phyloP scores from a whole-genome alignment of 2,888 invertebrate species.

The Patella pellucida region DNA sequence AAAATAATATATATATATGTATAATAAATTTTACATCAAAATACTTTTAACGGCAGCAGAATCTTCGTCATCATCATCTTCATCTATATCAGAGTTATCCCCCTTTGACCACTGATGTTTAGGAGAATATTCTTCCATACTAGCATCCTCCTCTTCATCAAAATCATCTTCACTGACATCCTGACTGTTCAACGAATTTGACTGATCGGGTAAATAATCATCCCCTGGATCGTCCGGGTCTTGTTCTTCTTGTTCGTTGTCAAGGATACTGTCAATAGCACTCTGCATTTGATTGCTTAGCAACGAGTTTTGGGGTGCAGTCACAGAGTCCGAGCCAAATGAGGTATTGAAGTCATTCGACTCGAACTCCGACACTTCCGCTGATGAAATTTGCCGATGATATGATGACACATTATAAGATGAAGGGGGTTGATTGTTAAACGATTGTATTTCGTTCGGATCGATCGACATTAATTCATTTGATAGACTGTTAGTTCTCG shows the following conservation, averaged over 20 bases:
- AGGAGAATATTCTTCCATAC: no score
- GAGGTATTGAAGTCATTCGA: conserved; percentile 25
- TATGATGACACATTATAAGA: not conserved
- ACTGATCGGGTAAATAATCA: conserved; percentile 16
- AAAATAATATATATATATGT: not conserved
- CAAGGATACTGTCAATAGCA: conserved; percentile 82
- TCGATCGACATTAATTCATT: not conserved
- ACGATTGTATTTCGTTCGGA: conserved; percentile 3
- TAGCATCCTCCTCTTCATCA: conserved; percentile 68
- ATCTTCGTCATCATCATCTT: conserved; percentile 70
- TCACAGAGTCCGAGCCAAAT: conserved; percentile 26
- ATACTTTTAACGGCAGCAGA: conserved; percentile 76
- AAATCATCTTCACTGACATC: conserved; percentile 17
- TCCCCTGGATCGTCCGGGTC: conserved; percentile 12
- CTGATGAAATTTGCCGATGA: conserved; percentile 3
- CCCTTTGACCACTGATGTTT: conserved; percentile 11
- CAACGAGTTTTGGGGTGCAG: conserved; percentile 30
- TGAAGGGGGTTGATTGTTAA: not conserved
- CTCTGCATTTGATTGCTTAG: conserved; percentile 78
- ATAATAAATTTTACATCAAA: conserved; percentile 59
- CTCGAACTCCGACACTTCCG: conserved; percentile 1
- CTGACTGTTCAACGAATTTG: conserved; percentile 14
- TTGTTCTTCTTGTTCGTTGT: conserved; percentile 12
- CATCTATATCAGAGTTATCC: conserved; percentile 28
- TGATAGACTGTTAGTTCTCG: not conserved